These are phyloP conservation scores for Sthenelais limicola DNA, from an alignment of 2,888 invertebrate species.

Conservation along the genomic window DNA sequence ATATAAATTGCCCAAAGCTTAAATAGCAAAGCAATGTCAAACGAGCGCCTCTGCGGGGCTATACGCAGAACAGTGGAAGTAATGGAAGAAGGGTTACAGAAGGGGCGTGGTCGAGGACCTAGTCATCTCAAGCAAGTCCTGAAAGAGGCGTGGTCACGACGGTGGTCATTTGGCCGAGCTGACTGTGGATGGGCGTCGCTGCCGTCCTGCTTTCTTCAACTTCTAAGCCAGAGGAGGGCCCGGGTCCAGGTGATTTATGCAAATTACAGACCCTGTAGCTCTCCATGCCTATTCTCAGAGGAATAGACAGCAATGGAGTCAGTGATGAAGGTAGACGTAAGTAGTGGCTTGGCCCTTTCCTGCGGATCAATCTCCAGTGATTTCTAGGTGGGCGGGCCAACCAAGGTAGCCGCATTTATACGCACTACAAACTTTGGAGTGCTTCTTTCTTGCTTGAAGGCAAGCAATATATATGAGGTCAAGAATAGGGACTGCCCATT, in stretches of 20 bases:
- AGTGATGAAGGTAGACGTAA: constrained; percentile 20
- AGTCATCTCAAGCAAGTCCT: not conserved
- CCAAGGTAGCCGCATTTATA: too few relatives aligned
- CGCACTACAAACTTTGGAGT: too few relatives aligned
- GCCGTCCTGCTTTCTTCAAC: constrained; percentile 3
- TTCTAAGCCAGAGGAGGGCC: not conserved
- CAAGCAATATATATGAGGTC: too few relatives aligned
- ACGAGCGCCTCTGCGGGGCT: not conserved
- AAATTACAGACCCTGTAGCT: constrained; percentile 24
- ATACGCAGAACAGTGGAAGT: not conserved
- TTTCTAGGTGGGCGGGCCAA: constrained; percentile 23
- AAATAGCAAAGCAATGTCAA: too few relatives aligned
- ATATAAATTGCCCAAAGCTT: too few relatives aligned
- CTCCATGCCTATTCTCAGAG: not conserved
- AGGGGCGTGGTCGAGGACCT: constrained; percentile 22
- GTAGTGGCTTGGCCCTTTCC: not conserved
- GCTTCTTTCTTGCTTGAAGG: too few relatives aligned
- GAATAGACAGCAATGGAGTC: not conserved
- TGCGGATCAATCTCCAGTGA: constrained; percentile 1
- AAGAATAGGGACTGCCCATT: too few relatives aligned
- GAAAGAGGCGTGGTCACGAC: constrained; percentile 13
- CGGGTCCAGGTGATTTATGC: constrained; percentile 30
- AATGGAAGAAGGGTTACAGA: constrained; percentile 1
- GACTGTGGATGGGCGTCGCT: constrained; percentile 7
- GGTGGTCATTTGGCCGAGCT: constrained; percentile 14